These are phyloP conservation scores for Poecilia latipinna DNA, from an alignment of 2,113 vertebrate species.

Conservation along the genomic window DNA sequence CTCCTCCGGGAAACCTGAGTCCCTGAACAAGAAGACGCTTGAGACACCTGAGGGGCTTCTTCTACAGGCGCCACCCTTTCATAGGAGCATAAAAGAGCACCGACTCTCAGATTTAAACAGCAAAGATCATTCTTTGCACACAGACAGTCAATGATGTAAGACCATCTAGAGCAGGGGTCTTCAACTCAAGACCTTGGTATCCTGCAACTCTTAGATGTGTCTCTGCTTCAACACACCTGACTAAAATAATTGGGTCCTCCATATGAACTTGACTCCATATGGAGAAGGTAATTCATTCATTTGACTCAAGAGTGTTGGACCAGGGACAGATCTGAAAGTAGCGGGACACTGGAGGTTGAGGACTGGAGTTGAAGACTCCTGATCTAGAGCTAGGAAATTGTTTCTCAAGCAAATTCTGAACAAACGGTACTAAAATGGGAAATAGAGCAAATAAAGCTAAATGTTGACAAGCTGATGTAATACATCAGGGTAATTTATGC, in stretches of 20 bases:
- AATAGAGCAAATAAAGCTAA: slow-evolving; percentile 18
- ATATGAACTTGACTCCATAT: too few species aligned
- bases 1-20: slow-evolving; percentile 47
- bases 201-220: too few species aligned
- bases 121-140: slow-evolving; percentile 29
- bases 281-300: too few species aligned
- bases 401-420: slow-evolving; percentile 22
- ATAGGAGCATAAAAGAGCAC: slow-evolving; percentile 56
- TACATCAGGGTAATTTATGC: neutral
- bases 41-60: slow-evolving; percentile 52
- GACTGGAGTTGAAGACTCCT: neutral
- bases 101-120: slow-evolving; percentile 29
- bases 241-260: too few species aligned
- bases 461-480: slow-evolving; percentile 38
- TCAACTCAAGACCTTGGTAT: too few species aligned
- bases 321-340: too few species aligned
- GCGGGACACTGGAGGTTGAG: too few species aligned
- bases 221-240: too few species aligned
- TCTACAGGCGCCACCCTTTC: slow-evolving; percentile 45
- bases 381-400: slow-evolving; percentile 10
- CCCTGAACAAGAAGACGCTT: slow-evolving; percentile 37
- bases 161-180: slow-evolving; percentile 7
- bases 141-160: slow-evolving; percentile 10
- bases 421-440: slow-evolving; percentile 5
- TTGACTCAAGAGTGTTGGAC: too few species aligned